Evolutionary conservation across 2,888 invertebrate species (phyloP), one percentile per base, ranked within the genome.

Genomic region (Elmis aenea): DNA sequence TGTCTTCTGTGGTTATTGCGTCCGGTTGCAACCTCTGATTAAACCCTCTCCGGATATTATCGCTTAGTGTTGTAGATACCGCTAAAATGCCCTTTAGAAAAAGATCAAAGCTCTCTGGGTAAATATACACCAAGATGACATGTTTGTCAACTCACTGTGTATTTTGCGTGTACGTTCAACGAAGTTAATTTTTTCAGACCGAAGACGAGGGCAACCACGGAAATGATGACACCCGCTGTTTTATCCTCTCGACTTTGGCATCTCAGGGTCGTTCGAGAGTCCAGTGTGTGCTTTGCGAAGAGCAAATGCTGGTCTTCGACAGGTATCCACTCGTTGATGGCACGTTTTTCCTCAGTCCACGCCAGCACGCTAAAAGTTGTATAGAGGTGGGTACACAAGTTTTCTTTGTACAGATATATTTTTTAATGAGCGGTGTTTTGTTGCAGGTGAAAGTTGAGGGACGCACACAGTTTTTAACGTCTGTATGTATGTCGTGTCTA

Each of bases 121-220:
- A n/a, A n/a, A n/a, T n/a, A n/a, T n/a, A n/a, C n/a, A n/a, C n/a
- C n/a, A n/a, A n/a, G n/a, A n/a, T n/a, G n/a, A n/a, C n/a, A n/a
- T n/a, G n/a, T n/a, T n/a, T n/a, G n/a, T n/a, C n/a, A 26, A 26
- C 12, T 26, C 26, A 3, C 13, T n/a, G 6, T 10, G 12, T 13
- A 6, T 11, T 11, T 26, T n/a, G n/a, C 26, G 13, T 13, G 10
- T 12, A 13, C 13, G 2, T 26, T 12, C n/a, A 10, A 5, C 5
- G 24, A 24, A 5, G 13, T 23, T 40, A 53, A 54, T 53, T 76
- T 73, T 63, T 78, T 28, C 77, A 93, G 89, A 93, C 96, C 77
- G 96, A 97, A 72, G 96, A 97, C 65, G 96, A 97, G 66, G 94
- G 93, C 47, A 92, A 93, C 70, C 94, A 94, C 67, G 96, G 96